Evolutionary conservation across 1,140 invertebrate species (phyloP), one percentile per base, ranked within the genome.

Genomic region (Pseudomyrmex gracilis): DNA sequence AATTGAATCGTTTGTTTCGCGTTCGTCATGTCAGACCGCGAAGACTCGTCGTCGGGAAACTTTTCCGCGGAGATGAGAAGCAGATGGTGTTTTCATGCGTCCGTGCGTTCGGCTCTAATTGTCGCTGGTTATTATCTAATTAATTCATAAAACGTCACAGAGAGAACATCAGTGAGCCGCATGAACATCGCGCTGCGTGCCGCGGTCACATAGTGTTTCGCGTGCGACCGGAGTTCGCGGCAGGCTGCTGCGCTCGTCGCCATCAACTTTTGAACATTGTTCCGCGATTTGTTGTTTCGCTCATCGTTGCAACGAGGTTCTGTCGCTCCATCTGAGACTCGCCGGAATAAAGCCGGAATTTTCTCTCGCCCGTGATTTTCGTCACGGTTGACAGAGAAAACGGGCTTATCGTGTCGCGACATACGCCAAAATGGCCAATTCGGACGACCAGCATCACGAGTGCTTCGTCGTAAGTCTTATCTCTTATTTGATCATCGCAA

Each of bases 81-180:
- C 90, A 91, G 90, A 91, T 91, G 90, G 89, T 91, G 87, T 90
- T 88, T 87, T 90, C 86, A 88, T 90, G 64, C 68, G 82, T 78
- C 82, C 66, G 55, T 83, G 74, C 70, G 73, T 84, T 71, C 68
- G 22, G n/a, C 76, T 84, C 83, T 92, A 90, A 92, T 92, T 92
- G 91, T 85, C 80, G 91, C 83, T 77, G 87, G 84, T 90, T 87
- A 86, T 92, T 91, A 92, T 91, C 90, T 91, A 92, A 92, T 92
- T 92, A 92, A 92, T 92, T 91, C 90, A 88, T 89, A 88, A 34
- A 88, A 86, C 86, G 88, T 80, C 88, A 77, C 34, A 34, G 34
- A 34, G 34, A 34, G 34, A 34, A 34, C 34, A 34, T 34, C 34
- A 34, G 34, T 90, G 85, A 66, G 57, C 64, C 64, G 64, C 43